phyloP scores from a whole-genome alignment of 1,140 invertebrate genomes.

The Dreissena polymorpha region DNA sequence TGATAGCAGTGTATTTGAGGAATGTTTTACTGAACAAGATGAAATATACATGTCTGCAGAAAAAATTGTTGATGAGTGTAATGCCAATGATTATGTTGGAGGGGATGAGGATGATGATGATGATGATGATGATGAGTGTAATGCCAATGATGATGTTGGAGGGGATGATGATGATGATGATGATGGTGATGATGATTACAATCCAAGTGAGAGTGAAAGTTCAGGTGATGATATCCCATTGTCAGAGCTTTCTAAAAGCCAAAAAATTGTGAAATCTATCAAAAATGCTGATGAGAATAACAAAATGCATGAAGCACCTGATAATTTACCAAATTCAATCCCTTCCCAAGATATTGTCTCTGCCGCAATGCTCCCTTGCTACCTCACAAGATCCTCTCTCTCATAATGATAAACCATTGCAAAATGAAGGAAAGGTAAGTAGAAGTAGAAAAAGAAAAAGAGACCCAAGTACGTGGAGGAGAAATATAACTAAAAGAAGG shows the following conservation, averaged over 20 bases:
- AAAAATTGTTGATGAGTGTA: neutral
- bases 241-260: neutral
- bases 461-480: conserved; percentile 14
- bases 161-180: neutral
- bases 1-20: too few relatives aligned
- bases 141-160: neutral
- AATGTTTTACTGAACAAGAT: too few relatives aligned
- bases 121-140: conserved; percentile 18
- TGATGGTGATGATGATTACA: conserved; percentile 23
- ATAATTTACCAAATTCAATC: neutral
- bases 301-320: neutral
- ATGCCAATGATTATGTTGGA: neutral
- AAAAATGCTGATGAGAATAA: neutral
- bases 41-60: too few relatives aligned
- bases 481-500: conserved; percentile 20
- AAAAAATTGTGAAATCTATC: too few relatives aligned
- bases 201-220: neutral
- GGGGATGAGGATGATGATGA: neutral
- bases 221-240: neutral
- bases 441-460: conserved; percentile 11
- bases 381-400: neutral
- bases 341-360: neutral
- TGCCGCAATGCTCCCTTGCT: neutral
- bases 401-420: neutral
- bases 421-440: neutral